Evolutionary conservation across 2,113 vertebrate species (phyloP).

Genomic region (Haemorhous mexicanus): DNA sequence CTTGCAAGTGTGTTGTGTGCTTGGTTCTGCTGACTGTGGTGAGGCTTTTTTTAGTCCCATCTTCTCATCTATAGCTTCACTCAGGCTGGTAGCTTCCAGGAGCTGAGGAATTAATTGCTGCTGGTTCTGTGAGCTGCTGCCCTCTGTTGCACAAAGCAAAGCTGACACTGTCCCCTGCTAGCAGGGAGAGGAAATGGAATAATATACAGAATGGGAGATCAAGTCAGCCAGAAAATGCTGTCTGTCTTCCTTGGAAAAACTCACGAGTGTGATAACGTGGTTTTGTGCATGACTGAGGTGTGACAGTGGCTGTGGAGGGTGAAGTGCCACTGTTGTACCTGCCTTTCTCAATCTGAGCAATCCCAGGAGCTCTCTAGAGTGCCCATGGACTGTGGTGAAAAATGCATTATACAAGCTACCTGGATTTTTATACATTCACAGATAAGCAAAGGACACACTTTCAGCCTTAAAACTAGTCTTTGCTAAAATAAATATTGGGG

Average conservation of each 20-base stretch:
- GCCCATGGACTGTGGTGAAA: background rate
- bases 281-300: background rate
- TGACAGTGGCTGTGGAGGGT: background rate
- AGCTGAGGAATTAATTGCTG: background rate
- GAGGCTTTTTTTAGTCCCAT: background rate
- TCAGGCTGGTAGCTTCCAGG: background rate
- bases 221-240: background rate
- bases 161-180: background rate
- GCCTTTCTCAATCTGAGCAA: background rate
- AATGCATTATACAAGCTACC: background rate
- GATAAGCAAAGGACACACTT: fast-evolving
- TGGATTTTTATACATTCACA: background rate
- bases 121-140: slow-evolving; percentile 24
- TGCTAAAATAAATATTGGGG: background rate
- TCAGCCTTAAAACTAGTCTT: background rate
- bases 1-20: background rate
- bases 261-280: background rate
- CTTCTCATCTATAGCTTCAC: background rate
- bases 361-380: background rate
- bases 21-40: background rate
- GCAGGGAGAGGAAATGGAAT: background rate
- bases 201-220: background rate
- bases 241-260: background rate
- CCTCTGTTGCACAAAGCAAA: slow-evolving; percentile 32
- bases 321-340: background rate